Evolutionary conservation across 2,888 invertebrate genomes (phyloP), one percentile per base, ranked within the genome.

Genomic region (Cepaea hortensis): DNA sequence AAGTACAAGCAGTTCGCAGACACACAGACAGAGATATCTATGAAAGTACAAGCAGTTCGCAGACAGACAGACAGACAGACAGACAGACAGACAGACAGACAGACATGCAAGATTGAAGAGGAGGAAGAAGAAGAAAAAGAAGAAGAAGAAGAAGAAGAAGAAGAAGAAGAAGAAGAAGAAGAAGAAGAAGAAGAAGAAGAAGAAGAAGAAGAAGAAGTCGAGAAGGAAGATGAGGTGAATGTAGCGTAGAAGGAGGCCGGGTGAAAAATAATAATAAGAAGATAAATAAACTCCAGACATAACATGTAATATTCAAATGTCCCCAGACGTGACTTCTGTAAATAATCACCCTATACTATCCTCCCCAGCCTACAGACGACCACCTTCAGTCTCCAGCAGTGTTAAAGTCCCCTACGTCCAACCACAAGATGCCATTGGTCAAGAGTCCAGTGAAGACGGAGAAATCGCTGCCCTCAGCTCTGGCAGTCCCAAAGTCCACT

Each of bases 351-450:
- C 55, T 55, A 11, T n/a, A 1, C 5, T 81, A 55, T 20, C 55
- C 11, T 83, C 46, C 50, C 13, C 86, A 86, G 86, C 86, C 7
- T 86, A 86, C 82, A 65, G 86, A 62, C 50, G 86, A 20, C 86
- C 86, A 7, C 86, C 86, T 7, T 86, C 86, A n/a, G 83, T 83
- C 46, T 48, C 9, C 83, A 83, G 83, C 72, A 83, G 83, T 20
- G 83, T 86, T n/a, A 86, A 79, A 61, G 86, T 86, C 0, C 86
- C 82, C 35, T 86, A 86, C 18, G 83, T 86, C 77, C 86, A 86
- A 62, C 86, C 86, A n/a, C 86, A 86, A 55, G 86, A 86, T 72
- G 86, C 86, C 20, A 86, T 86, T 7, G 86, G 86, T 46, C 86
- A 86, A 72, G 86, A 86, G 76, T 86, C 86, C 70, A 86, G 86